Base-by-base conservation (phyloP, 2,113 vertebrate species). In the Plecotus auritus region DNA sequence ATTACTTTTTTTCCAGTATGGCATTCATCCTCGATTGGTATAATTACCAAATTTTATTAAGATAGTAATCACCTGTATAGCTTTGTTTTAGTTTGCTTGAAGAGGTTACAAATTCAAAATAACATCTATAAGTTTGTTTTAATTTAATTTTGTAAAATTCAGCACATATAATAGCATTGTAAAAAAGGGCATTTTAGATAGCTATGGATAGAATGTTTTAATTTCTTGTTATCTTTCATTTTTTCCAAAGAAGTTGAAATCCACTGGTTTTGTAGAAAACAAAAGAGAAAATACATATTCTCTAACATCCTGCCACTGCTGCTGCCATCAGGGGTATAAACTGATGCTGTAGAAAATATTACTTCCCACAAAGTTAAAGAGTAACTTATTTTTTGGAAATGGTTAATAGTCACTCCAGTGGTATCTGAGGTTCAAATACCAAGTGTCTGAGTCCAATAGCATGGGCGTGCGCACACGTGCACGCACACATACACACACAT, bases 81-180 rank as follows among this genome's bases (percentile, higher is more conserved):
- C 37, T 85, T 94, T 84, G 17, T 49, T 85, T 88, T 73, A 90
- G 73, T 74, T 92, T 94, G 28, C 82, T 92, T 85, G 22, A 94
- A 49, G 23, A 85, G 17, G 81, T n/a, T 82, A 78, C 20, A 77
- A 94, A 85, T 77, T 94, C 59, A 93, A 88, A 90, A 47, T n/a
- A 84, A 49, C 56, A 93, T 85, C 64, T 85, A 12, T 59, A 91
- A 81, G 11, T 73, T 92, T 83, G 13, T 81, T 66, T 35, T 86
- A 40, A 94, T 78, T 85, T 87, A 85, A 82, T 88, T 87, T 95
- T 95, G 3, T 83, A 93, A 90, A 97, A 92, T 59, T 93, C 9
- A 93, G 7, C 10, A 64, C 9, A 59, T 51, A 86, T 18, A 78
- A 90, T 23, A 93, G 70, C 40, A 84, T 80, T 81, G 54, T 51